Conservation (phyloP, 2,888 invertebrate species). For the Unio pictorum region DNA sequence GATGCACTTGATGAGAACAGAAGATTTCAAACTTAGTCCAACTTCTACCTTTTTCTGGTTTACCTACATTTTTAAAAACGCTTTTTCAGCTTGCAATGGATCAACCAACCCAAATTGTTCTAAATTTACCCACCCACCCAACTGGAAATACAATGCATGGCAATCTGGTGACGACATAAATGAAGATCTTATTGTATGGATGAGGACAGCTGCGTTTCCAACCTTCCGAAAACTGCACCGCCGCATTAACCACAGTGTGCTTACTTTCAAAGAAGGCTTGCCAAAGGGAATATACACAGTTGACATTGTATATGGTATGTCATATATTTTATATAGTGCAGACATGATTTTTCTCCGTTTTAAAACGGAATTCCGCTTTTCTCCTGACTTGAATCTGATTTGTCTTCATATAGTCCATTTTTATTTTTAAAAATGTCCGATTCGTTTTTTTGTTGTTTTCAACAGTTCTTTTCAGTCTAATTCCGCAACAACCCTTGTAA, state of each 20-base stretch:
- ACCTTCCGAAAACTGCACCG: conserved; percentile 94
- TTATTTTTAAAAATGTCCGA: no score
- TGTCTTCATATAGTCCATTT: no score
- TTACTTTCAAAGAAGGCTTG: conserved; percentile 81
- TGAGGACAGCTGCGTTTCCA: conserved; percentile 98
- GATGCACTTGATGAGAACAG: no score
- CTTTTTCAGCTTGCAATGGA: conserved; percentile 35
- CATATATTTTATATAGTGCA: no score
- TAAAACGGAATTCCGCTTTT: no score
- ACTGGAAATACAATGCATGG: conserved; percentile 81
- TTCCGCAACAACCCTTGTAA: no score
- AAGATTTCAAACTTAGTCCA: neutral
- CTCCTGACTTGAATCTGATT: no score
- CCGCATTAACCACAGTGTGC: conserved; percentile 81
- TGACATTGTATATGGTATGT: conserved; percentile 79
- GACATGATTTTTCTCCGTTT: no score
- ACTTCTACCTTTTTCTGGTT: neutral
- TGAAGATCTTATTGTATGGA: conserved; percentile 99
- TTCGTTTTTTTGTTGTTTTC: no score
- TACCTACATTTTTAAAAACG: neutral
- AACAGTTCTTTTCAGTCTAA: no score
- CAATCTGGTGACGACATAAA: conserved; percentile 95
- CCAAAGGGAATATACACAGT: conserved; percentile 76
- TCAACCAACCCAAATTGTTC: conserved; percentile 2
- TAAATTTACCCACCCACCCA: conserved; percentile 80